Evolutionary conservation across 2,888 invertebrate genomes (phyloP), one percentile per base, ranked within the genome.

Genomic region (Epinotia bilunana): DNA sequence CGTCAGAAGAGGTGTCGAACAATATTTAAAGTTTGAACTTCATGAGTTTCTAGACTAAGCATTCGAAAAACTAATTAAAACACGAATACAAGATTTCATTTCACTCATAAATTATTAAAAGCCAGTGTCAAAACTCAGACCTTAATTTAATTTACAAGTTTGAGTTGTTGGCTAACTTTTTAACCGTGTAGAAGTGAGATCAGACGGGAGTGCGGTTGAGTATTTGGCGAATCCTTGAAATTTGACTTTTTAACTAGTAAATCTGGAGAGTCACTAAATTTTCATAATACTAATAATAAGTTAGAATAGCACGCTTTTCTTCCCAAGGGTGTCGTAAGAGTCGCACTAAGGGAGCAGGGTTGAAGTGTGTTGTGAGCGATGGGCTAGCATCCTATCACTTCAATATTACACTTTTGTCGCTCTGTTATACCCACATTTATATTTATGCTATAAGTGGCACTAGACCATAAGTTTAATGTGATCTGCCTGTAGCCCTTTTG

Each of bases 81-180:
- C 23, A 55, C 11, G 63, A 73, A 69, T 68, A 68, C 49, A 64
- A 20, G 46, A 28, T 57, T 73, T 68, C 46, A 63, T 62, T 74
- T 63, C 57, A 46, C 39, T 69, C 46, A 70, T 69, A 69, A 58
- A 63, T 74, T 57, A 69, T 69, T 69, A 62, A 55, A 53, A 63
- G 39, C 73, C 46, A 33, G 20, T 57, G 63, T 63, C 61, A 33
- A 57, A 74, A 74, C 49, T 58, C 46, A 28, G 46, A 43, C 20
- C 9, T 58, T 63, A 63, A 63, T 69, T 69, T 39, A 49, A 64
- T 74, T 64, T 46, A 55, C 6, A 69, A 74, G 28, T 69, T 74
- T 57, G 13, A 11, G 18, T 12, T 18, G 57, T 13, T 68, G 16
- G 20, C 13, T 33, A 43, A 61, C 58, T 72, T 67, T 49, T 68